Evolutionary conservation across 2,113 vertebrate genomes (phyloP), one percentile per base, ranked within the genome.

Genomic region (Vulpes vulpes): DNA sequence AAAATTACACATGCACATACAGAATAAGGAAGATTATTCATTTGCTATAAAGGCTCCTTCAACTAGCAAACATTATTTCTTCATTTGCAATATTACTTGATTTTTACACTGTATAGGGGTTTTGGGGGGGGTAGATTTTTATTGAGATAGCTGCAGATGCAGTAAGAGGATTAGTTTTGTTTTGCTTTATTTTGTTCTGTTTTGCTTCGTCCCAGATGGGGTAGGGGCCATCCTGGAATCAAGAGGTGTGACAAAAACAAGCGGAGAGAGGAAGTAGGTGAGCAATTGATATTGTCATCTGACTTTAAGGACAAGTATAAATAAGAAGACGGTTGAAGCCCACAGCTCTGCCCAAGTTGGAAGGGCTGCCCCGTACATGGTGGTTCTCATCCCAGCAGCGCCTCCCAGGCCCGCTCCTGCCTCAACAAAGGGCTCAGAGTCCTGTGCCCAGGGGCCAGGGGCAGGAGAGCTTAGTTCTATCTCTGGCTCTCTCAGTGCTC

Each of bases 31-130:
- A 94, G 17, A 35, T 59, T 43, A 69, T 71, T 76, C 55, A 87
- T 78, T 78, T 88, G 20, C 11, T n/a, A 86, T 65, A 78, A 69
- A 64, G 22, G 43, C 14, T 8, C 25, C 71, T 89, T 57, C 60
- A 62, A 83, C 20, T 78, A 79, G 32, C 8, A 90, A 89, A 85
- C 35, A 84, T 74, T 71, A 80, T 65, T 93, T 95, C 15, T 89
- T 17, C 49, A 73, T 73, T 85, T 79, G 78, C 17, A 84, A 71
- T 32, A 27, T 20, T 64, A 57, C 62, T 87, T 82, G 23, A 55
- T 71, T 92, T 95, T 69, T 38, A 80, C 15, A 73, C 59, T 79
- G 49, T 51, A 69, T 62, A 59, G 35, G 1, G 60, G 10, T 30
- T 53, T 25, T 8, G 32, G 38, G 19, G 19, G 16, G 11, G 8